Percentiles rank a stretch among this genome's conserved stretches.
These are phyloP conservation scores for Uropsilus gracilis DNA, from an alignment of 2,113 vertebrate species.

Conservation along the genomic window DNA sequence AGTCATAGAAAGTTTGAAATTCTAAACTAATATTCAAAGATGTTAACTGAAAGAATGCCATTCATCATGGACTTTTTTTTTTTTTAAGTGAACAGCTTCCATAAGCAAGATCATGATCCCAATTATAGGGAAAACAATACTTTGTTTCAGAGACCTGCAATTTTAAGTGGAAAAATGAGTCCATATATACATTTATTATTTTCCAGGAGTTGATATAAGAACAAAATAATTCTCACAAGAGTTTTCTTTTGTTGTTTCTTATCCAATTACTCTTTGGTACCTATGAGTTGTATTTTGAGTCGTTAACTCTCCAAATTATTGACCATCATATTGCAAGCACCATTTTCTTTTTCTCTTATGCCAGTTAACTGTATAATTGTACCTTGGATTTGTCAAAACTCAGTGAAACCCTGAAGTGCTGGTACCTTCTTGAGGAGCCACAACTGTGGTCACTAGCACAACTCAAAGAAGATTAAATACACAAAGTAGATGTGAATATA, in stretches of 20 bases:
- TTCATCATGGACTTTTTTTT: not conserved
- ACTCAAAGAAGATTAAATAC: not conserved
- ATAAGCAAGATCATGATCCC: not conserved
- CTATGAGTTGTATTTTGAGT: not conserved
- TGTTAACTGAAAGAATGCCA: not conserved
- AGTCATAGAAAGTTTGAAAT: not conserved
- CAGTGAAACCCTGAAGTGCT: not conserved
- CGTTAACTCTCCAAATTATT: not conserved
- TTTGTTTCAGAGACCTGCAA: not conserved
- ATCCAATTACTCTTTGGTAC: not conserved
- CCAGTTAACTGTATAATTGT: not conserved
- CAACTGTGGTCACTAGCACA: too few species aligned
- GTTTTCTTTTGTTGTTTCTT: not conserved
- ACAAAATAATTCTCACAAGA: not conserved
- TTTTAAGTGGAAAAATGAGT: not conserved
- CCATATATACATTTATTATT: not conserved
- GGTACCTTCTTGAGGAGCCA: not conserved
- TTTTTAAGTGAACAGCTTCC: not conserved
- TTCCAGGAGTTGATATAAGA: not conserved
- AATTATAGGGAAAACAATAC: not conserved
- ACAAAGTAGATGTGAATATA: not conserved
- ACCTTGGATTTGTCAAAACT: not conserved
- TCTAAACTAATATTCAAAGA: slow-evolving; percentile 17
- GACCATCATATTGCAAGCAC: not conserved
- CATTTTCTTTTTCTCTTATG: not conserved